phyloP scores from a whole-genome alignment of 2,113 vertebrate genomes.

The Notechis scutatus region DNA sequence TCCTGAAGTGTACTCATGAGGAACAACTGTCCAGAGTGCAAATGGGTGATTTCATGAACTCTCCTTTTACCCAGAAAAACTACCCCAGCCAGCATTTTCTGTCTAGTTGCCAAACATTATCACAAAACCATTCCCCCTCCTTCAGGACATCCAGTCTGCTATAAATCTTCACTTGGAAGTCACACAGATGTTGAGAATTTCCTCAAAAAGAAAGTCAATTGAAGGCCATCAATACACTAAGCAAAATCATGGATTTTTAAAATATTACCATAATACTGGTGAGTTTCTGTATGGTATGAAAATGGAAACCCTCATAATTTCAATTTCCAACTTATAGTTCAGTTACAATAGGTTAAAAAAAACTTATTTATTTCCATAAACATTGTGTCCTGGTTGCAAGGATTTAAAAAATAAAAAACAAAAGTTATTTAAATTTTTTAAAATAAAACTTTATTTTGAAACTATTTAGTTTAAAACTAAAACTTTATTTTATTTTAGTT shows the following conservation, averaged over 20 bases:
- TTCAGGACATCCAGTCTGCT: not conserved
- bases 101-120: not conserved
- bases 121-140: not conserved
- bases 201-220: not conserved
- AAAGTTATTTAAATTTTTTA: not conserved
- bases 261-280: not conserved
- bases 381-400: not conserved
- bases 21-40: not conserved
- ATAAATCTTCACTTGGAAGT: not conserved
- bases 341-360: not conserved
- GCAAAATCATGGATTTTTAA: not conserved
- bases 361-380: not conserved
- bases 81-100: not conserved
- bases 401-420: not conserved
- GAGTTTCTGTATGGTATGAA: not conserved
- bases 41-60: not conserved
- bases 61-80: not conserved
- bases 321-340: not conserved
- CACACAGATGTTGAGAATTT: not conserved
- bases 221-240: not conserved
- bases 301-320: not conserved
- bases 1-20: not conserved
- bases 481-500: too few relatives aligned
- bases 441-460: too few relatives aligned
- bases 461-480: too few relatives aligned